Base-by-base conservation (phyloP, 2,797 vertebrate genomes). In the Chanos chanos region DNA sequence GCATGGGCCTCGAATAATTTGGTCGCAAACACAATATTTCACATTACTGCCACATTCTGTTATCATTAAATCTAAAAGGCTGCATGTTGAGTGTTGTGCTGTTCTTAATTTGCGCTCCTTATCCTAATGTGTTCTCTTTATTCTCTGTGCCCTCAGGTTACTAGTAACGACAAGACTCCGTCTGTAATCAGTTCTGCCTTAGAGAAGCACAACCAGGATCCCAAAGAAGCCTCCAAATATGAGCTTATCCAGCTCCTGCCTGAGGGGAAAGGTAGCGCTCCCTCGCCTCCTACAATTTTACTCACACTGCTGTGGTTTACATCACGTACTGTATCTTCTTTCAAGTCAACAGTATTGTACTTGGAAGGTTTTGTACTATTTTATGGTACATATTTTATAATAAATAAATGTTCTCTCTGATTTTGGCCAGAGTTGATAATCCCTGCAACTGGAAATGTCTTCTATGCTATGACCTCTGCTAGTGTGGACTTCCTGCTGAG, bases 81-180 rank as follows among this genome's bases (percentile, higher is more conserved):
- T n/a, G n/a, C n/a, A n/a, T n/a, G n/a, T n/a, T n/a, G n/a, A n/a
- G n/a, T 28, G 18, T 21, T 28, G 13, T 39, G 24, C 15, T 22
- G 40, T 39, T 41, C 61, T 39, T 45, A 49, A 49, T 61, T 28
- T 8, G 6, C 4, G 27, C 1, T 9, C 19, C n/a, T 61, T 28
- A 36, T 5, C 3, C 10, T 12, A 4, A 25, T 27, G 1, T 3
- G 12, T 48, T 51, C 44, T 22, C 36, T 61, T 56, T 57, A 21
- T 53, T 64, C 27, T 52, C 36, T 64, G 16, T 62, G 41, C 56
- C 54, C 43, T 62, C 80, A 96, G 94, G 92, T 97, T 50, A 94
- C 90, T 1, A 96, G 93, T 77, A 94, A 96, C 66, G 93, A 97
- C 78, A 97, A 97, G 82, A 88, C 93, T 16, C 94, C 92, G 27